These are phyloP conservation scores for Danaus melanippus DNA, from an alignment of 1,140 invertebrate species.

Conservation along the genomic window DNA sequence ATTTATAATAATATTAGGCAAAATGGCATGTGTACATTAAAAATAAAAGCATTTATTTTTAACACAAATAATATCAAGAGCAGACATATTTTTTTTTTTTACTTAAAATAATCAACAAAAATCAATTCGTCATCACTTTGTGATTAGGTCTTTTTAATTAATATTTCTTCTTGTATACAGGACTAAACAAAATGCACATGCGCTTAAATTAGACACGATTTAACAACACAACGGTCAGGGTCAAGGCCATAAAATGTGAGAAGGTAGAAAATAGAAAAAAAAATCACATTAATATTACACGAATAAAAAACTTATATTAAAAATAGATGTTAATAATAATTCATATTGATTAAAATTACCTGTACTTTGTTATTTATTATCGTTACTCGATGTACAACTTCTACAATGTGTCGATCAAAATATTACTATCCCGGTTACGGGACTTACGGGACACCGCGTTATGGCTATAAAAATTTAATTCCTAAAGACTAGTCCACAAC, in stretches of 20 bases:
- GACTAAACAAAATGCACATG: conserved; percentile 55
- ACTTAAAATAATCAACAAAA: conserved; percentile 43
- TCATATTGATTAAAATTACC: conserved; percentile 54
- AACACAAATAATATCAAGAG: conserved; percentile 68
- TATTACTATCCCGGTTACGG: conserved; percentile 22
- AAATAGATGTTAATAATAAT: conserved; percentile 52
- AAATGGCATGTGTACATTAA: conserved; percentile 70
- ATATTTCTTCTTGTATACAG: conserved; percentile 30
- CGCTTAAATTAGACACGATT: conserved; percentile 35
- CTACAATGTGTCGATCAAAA: conserved; percentile 54
- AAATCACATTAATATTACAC: conserved; percentile 49
- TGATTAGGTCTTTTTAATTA: conserved; percentile 57
- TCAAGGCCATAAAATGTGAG: conserved; percentile 30
- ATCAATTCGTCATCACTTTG: conserved; percentile 55
- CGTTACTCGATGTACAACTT: conserved; percentile 63
- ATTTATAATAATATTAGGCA: conserved; percentile 71
- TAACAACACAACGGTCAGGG: conserved; percentile 19
- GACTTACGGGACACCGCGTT: conserved; percentile 5
- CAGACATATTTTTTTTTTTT: conserved; percentile 50
- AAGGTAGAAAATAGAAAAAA: conserved; percentile 33
- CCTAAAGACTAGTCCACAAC: conserved; percentile 28
- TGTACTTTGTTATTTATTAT: conserved; percentile 65
- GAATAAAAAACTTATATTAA: conserved; percentile 57
- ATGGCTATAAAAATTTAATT: conserved; percentile 28
- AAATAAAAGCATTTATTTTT: conserved; percentile 67